These are phyloP conservation scores for Amaurobius ferox DNA, from an alignment of 2,888 invertebrate genomes.

Conservation along the genomic window DNA sequence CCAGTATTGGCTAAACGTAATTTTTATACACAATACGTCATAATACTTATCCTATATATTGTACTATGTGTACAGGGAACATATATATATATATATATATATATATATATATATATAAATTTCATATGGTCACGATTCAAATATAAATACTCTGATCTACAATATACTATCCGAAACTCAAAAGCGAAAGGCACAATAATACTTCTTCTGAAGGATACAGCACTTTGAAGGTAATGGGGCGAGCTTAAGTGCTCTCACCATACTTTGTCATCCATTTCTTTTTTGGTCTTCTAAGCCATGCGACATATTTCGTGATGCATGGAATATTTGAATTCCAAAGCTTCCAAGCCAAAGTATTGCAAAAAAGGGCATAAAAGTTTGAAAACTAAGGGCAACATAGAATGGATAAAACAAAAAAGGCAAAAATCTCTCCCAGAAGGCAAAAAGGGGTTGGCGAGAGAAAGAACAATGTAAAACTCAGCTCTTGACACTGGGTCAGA, in stretches of 20 bases:
- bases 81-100: no score
- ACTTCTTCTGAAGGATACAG: not conserved
- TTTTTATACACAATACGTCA: no score
- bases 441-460: slow-evolving; percentile 60
- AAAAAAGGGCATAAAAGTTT: slow-evolving; percentile 55
- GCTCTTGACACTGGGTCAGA: slow-evolving; percentile 71
- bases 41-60: no score
- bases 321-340: slow-evolving; percentile 66
- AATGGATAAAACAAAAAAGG: slow-evolving; percentile 18
- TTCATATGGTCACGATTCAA: no score
- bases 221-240: not conserved
- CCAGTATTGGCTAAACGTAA: no score
- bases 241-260: slow-evolving; percentile 30
- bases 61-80: no score
- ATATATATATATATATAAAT: no score
- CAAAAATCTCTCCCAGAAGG: slow-evolving; percentile 63
- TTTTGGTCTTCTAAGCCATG: not conserved
- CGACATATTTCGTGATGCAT: slow-evolving; percentile 37
- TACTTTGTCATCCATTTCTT: slow-evolving; percentile 1
- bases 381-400: slow-evolving; percentile 39
- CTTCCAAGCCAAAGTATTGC: slow-evolving; percentile 12
- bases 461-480: slow-evolving; percentile 72
- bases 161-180: not conserved
- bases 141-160: not conserved
- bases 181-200: not conserved